Base-by-base conservation (phyloP, 2,797 vertebrate genomes). In the Novumbra hubbsi region DNA sequence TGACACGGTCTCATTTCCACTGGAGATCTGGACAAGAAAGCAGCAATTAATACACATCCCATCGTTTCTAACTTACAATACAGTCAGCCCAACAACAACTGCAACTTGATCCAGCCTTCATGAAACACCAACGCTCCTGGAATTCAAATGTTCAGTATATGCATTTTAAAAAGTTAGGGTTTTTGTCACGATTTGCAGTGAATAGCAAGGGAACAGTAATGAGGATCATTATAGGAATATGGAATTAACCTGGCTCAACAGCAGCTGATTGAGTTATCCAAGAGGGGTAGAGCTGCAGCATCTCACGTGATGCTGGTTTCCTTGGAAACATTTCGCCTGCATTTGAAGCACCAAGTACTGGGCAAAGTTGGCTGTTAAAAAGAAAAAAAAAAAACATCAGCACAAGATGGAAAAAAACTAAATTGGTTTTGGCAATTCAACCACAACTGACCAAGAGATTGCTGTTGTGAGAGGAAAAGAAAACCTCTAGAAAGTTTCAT, bases 391-490 rank as follows among this genome's bases (percentile, higher is more conserved):
- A 70, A 65, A 77, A 75, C 71, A 86, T 86, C 70, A 71, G 78
- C 76, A 85, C 73, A 77, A 76, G 77, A 76, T 75, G 75, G 60
- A 77, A 73, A 80, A 75, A 79, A 82, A 86, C 74, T 86, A 87
- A 88, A 92, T 88, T 90, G 85, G 87, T 92, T 89, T 91, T 83
- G 78, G 76, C 90, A 86, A 89, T 87, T 88, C 73, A 90, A 86
- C 83, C 85, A 86, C 84, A 88, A 87, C 83, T 87, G 81, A 87
- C 85, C 88, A 88, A 83, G 75, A 74, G 68, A 45, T 69, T 81
- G 81, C 84, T 90, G 89, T 89, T 87, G 72, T 86, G 87, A 89
- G 82, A 82, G 65, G 76, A 45, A 30, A 55, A 69, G 34, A 50
- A 75, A 70, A 75, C 68, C 24, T 12, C n/a, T 41, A 77, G 24